Base-by-base conservation (phyloP, 1,140 invertebrate genomes). In the Bombus vancouverensis region DNA sequence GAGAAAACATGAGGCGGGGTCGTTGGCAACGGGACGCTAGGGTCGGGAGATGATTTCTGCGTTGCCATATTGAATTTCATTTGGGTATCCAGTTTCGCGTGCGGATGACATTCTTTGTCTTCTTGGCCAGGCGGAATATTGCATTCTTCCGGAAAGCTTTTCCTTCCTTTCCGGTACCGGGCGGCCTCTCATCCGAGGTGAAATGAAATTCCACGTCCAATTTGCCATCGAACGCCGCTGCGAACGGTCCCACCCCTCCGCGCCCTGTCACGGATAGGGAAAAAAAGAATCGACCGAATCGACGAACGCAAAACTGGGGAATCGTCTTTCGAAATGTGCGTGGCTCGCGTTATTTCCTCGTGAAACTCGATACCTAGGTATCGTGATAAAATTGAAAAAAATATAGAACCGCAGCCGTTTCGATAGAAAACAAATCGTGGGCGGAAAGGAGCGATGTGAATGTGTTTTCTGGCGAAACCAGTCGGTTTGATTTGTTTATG, bases 151-250 rank as follows among this genome's bases (percentile, higher is more conserved):
- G 81, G 82, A 91, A 91, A 91, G 76, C 90, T 89, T 90, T 53
- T 85, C 86, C 87, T 88, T 87, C 80, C 73, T 85, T 88, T 86
- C 81, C 78, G 81, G 74, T 34, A 73, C 78, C 65, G 73, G 78
- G 70, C 87, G 76, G 79, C 86, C 83, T 91, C 90, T 91, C 88
- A 91, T 91, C 90, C 86, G 81, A 42, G 53, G 86, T 89, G 85
- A 91, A 91, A 91, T 91, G 90, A 91, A 91, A 91, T 91, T 91
- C 90, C 90, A 91, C 89, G 87, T 91, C 89, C 90, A 91, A 91
- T 91, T 91, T 91, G 90, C 90, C 83, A 91, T 85, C 85, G 87
- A 73, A 80, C 80, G 82, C 83, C 57, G 81, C 85, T 87, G 81
- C 85, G 84, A 85, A 85, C 86, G 65, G 65, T 70, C 34, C 74